Evolutionary conservation across 2,888 invertebrate genomes (phyloP), one percentile per base, ranked within the genome.

Genomic region (Amaurobius ferox): DNA sequence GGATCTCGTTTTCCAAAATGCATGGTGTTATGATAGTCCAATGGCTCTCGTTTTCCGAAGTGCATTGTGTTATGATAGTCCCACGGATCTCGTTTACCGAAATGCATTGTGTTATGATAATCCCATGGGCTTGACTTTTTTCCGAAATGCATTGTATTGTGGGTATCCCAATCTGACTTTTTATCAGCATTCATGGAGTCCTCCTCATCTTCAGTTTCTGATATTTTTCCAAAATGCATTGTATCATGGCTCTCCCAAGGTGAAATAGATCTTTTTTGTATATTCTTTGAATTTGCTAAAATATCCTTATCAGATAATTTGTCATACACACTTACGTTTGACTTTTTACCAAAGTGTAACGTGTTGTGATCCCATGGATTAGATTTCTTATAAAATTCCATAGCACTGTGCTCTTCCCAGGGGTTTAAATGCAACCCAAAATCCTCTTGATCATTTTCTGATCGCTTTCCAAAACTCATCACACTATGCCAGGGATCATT

Each of bases 71-170:
- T 67, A n/a, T 83, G 83, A 1, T 0, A 6, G 23, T 62, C 62
- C 70, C 66, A 81, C 16, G 61, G 68, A 6, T 79, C 64, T 16
- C 29, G 55, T 16, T 85, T 85, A n/a, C 73, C 85, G 23, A 73
- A 78, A 26, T 85, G 85, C 40, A 73, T 55, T 0, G 48, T 71
- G 11, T 67, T 73, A 6, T 77, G 66, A 23, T 16, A 16, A 9
- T 76, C 64, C 80, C 80, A 80, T 16, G 73, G 62, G 9, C 77
- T 40, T 6, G 44, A 26, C 29, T 71, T 62, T 44, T 78, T 85
- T 2, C 85, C 85, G 26, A 85, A 85, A 16, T 78, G 85, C 85
- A 85, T 44, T 13, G 68, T 71, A 66, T 66, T 64, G 26, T 83
- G 29, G n/a, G 19, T 2, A 23, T 29, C 19, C 40, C 48, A 74